phyloP scores from a whole-genome alignment of 2,797 vertebrate species.

The Chrosomus eos region DNA sequence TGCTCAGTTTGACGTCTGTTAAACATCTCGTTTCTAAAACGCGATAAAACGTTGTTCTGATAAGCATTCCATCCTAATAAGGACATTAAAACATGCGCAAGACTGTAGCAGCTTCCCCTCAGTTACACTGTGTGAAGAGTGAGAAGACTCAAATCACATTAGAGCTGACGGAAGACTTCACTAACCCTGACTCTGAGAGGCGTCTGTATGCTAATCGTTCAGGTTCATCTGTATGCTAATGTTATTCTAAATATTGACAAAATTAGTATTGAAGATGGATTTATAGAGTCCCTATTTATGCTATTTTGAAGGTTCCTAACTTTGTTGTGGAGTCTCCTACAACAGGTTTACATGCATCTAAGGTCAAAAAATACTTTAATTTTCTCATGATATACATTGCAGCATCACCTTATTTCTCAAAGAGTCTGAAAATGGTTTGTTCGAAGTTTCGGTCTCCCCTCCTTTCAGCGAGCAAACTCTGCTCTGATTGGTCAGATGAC shows the following conservation, averaged over 20 bases:
- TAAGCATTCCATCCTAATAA: not conserved
- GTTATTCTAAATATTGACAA: not conserved
- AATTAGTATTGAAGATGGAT: not conserved
- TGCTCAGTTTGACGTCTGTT: not conserved
- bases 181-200: not conserved
- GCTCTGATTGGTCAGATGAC: too few species aligned
- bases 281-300: too few species aligned
- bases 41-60: not conserved
- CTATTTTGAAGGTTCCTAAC: too few species aligned
- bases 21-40: not conserved
- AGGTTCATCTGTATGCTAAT: not conserved
- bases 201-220: too few species aligned
- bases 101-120: not conserved
- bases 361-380: too few species aligned
- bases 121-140: not conserved
- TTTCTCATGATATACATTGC: too few species aligned
- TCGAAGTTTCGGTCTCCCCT: too few species aligned
- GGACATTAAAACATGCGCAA: not conserved
- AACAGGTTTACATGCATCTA: too few species aligned
- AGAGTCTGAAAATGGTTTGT: too few species aligned
- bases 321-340: too few species aligned
- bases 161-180: not conserved
- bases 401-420: too few species aligned
- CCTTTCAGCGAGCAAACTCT: too few species aligned
- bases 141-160: constrained; percentile 14